These are phyloP conservation scores for Aphodius granarius DNA, from an alignment of 2,888 invertebrate genomes.

Conservation along the genomic window DNA sequence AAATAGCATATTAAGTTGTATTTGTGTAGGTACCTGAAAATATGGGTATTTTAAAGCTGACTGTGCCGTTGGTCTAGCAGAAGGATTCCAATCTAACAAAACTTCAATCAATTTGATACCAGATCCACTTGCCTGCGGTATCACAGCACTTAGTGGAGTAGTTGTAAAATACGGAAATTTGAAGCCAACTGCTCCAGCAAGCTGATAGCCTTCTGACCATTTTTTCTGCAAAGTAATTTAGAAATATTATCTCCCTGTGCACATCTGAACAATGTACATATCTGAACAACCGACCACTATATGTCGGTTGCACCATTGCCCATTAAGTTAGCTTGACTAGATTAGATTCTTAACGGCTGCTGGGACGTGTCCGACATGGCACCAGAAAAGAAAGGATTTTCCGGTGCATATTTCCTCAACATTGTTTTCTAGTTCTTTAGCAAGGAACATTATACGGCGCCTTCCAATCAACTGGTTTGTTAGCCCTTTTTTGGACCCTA, in stretches of 20 bases:
- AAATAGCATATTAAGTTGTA: not conserved
- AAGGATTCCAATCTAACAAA: constrained; percentile 89
- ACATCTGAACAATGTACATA: not conserved
- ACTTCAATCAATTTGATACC: constrained; percentile 84
- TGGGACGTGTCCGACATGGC: too few species aligned
- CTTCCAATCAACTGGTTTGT: too few species aligned
- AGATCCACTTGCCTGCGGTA: constrained; percentile 80
- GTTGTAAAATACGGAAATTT: constrained; percentile 89
- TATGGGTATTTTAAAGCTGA: constrained; percentile 74
- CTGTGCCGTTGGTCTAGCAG: constrained; percentile 88
- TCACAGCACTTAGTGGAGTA: constrained; percentile 77
- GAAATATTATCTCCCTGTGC: not conserved
- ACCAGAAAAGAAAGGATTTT: too few species aligned
- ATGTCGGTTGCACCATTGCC: too few species aligned
- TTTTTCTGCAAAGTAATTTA: constrained; percentile 61
- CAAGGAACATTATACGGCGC: too few species aligned
- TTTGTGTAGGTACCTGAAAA: constrained; percentile 45
- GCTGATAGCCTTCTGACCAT: constrained; percentile 94
- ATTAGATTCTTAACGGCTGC: too few species aligned
- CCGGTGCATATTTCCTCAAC: too few species aligned
- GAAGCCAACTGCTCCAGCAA: constrained; percentile 93
- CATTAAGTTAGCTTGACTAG: too few species aligned
- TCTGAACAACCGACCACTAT: not conserved
- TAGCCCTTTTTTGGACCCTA: too few species aligned
- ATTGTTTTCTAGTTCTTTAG: too few species aligned